Conservation (phyloP, 2,113 vertebrate genomes). For the Gnathonemus echidnorhynchus region DNA sequence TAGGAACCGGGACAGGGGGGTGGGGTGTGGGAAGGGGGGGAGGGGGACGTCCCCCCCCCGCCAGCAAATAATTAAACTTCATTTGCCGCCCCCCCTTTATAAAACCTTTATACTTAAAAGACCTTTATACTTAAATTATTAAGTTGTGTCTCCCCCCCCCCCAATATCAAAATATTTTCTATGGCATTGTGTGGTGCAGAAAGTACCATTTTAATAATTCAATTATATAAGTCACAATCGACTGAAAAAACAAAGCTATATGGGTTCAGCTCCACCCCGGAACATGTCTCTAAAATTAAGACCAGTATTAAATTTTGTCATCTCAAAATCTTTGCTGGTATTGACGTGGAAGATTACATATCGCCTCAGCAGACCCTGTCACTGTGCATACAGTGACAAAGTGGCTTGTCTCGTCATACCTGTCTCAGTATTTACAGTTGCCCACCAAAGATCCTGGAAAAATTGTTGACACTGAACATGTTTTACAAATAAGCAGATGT, state of each 20-base stretch:
- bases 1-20: not conserved
- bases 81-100: not conserved
- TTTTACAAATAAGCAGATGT: constrained; percentile 18
- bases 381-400: not conserved
- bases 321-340: not conserved
- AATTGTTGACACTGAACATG: not conserved
- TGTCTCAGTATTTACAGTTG: not conserved
- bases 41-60: too few relatives aligned
- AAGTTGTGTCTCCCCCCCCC: not conserved
- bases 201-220: not conserved
- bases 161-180: not conserved
- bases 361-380: not conserved
- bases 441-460: not conserved
- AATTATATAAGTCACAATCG: not conserved
- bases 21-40: not conserved
- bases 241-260: not conserved
- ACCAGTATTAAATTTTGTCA: not conserved
- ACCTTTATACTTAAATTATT: not conserved
- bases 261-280: not conserved
- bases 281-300: not conserved
- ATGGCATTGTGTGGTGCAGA: not conserved
- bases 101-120: not conserved
- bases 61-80: not conserved
- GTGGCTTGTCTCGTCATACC: not conserved
- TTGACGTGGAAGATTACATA: not conserved